These are phyloP conservation scores for Corapipo altera DNA, from an alignment of 2,113 vertebrate species.

Conservation along the genomic window DNA sequence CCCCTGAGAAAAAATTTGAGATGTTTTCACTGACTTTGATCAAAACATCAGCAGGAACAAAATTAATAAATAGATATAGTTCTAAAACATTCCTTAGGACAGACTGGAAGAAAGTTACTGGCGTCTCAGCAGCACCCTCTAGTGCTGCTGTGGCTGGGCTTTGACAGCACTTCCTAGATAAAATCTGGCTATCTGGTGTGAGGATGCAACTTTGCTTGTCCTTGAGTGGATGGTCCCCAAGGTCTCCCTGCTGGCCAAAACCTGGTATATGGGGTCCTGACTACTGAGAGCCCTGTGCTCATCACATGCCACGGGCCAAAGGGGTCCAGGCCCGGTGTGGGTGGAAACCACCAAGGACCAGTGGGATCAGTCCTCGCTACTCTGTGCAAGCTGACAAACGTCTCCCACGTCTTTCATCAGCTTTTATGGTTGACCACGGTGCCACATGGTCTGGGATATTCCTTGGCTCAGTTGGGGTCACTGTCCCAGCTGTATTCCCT, in stretches of 20 bases:
- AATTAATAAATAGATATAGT: background rate
- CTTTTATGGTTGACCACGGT: background rate
- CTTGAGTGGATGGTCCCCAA: background rate
- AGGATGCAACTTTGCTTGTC: background rate
- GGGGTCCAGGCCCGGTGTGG: background rate
- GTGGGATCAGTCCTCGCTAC: background rate
- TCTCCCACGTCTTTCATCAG: background rate
- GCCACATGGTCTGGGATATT: background rate
- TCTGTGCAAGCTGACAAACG: background rate
- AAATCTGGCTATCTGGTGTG: background rate
- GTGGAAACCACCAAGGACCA: background rate
- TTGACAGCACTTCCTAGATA: background rate
- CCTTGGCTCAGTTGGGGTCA: background rate
- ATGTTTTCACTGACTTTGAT: background rate
- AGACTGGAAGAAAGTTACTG: background rate
- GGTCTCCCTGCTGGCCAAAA: background rate
- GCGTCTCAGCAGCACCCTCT: constrained; percentile 35
- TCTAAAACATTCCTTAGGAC: background rate
- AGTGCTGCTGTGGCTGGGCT: background rate
- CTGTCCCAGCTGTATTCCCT: background rate
- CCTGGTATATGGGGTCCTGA: background rate
- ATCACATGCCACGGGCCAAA: background rate
- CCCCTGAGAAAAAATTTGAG: background rate
- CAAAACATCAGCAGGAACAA: background rate
- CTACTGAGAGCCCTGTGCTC: background rate